Evolutionary conservation across 2,888 invertebrate species (phyloP), one percentile per base, ranked within the genome.

Genomic region (Brachylomia viminalis): DNA sequence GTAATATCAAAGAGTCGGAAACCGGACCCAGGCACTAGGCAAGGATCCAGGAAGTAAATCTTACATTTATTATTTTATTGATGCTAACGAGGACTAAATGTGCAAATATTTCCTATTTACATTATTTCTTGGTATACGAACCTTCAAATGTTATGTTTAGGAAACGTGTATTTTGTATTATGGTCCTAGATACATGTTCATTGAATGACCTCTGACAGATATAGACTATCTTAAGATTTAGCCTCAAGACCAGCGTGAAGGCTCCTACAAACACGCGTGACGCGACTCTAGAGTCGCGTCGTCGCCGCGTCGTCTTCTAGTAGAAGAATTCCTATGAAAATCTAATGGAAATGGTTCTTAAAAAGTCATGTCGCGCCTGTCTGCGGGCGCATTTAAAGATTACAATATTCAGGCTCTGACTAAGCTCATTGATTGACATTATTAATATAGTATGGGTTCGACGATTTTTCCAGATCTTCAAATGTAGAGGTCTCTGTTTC

Each of bases 41-140:
- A 30, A 72, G 33, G 45, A 38, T 61, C 17, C 52, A 78, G 72
- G 83, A 82, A 79, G 61, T 68, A 27, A 42, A 67, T n/a, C 23
- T 23, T 59, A 56, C 30, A 72, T 69, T 75, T 47, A 56, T 74
- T 30, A 23, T 45, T 72, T 72, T 65, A 72, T 42, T 67, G 67
- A 65, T 74, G 70, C 67, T 68, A 77, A 72, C 72, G 33, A 78
- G 85, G 78, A 75, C 76, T 73, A 45, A 49, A 47, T 73, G 42
- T 69, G 80, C 68, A 78, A 83, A 85, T 73, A 64, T 67, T 71
- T 54, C 72, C 52, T 68, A 76, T 77, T 81, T 73, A 75, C 70
- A 74, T 61, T 68, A 61, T 73, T 64, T 71, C 67, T 80, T 70
- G 45, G 62, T 69, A 72, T 62, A 72, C 30, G 66, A 76, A 83